phyloP scores from a whole-genome alignment of 2,797 vertebrate species.

The Epinephelus awoara region DNA sequence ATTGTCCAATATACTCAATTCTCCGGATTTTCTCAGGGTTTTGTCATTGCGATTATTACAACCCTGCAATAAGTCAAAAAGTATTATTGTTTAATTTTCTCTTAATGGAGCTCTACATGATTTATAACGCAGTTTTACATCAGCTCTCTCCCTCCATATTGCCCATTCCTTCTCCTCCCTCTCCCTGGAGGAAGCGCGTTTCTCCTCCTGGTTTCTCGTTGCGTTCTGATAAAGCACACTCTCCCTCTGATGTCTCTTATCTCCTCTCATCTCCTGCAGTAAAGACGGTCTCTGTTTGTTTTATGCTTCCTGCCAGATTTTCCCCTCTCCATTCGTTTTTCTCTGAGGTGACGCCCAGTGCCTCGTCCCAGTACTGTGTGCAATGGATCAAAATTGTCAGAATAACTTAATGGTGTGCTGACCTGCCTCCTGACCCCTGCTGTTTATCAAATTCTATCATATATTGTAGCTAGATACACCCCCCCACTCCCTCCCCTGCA shows the following conservation, averaged over 20 bases:
- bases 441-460: constrained; percentile 72
- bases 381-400: constrained; percentile 67
- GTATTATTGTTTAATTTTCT: constrained; percentile 34
- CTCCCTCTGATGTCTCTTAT: constrained; percentile 67
- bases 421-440: constrained; percentile 57
- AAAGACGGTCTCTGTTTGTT: constrained; percentile 64
- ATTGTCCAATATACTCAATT: neutral
- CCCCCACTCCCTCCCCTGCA: neutral
- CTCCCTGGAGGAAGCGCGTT: constrained; percentile 42
- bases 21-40: neutral
- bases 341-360: constrained; percentile 43
- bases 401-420: constrained; percentile 66
- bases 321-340: constrained; percentile 8
- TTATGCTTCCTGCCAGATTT: constrained; percentile 57
- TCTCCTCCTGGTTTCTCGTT: constrained; percentile 52
- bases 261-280: constrained; percentile 66
- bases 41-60: constrained; percentile 16
- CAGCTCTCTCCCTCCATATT: neutral
- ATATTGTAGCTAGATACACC: constrained; percentile 32
- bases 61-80: constrained; percentile 32
- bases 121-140: constrained; percentile 20
- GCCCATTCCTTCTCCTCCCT: constrained; percentile 35
- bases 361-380: constrained; percentile 37
- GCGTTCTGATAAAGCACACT: constrained; percentile 64
- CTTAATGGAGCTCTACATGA: constrained; percentile 25